These are phyloP conservation scores for Mus spretus DNA, from an alignment of 2,797 vertebrate species.

Conservation along the genomic window DNA sequence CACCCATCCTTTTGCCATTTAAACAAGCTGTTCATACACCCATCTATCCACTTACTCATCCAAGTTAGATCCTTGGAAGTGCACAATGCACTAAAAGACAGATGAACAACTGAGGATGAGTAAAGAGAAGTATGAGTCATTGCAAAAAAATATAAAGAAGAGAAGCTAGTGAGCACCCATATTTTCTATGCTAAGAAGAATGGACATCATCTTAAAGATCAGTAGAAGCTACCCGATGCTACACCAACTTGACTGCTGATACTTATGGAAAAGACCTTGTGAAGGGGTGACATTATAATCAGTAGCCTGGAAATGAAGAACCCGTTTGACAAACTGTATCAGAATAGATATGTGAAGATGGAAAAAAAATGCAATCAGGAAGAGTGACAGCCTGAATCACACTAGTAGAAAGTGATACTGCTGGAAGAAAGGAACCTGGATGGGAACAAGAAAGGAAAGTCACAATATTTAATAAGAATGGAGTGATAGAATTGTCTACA, in stretches of 20 bases:
- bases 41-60: neutral
- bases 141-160: neutral
- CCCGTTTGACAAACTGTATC: neutral
- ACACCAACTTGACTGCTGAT: neutral
- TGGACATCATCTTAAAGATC: neutral
- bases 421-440: neutral
- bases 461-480: neutral
- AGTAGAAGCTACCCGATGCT: neutral
- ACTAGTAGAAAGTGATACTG: neutral
- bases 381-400: neutral
- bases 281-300: neutral
- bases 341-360: neutral
- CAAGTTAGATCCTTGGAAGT: neutral
- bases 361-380: neutral
- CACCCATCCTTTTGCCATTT: neutral
- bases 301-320: neutral
- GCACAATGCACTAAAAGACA: neutral
- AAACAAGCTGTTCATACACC: neutral
- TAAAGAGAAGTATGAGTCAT: neutral
- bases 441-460: neutral
- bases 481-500: neutral
- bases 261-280: neutral
- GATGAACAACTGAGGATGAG: neutral
- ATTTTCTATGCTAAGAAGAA: neutral
- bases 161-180: neutral